Evolutionary conservation across 2,888 invertebrate genomes (phyloP), one percentile per base, ranked within the genome.

Genomic region (Ophioninae sp.): DNA sequence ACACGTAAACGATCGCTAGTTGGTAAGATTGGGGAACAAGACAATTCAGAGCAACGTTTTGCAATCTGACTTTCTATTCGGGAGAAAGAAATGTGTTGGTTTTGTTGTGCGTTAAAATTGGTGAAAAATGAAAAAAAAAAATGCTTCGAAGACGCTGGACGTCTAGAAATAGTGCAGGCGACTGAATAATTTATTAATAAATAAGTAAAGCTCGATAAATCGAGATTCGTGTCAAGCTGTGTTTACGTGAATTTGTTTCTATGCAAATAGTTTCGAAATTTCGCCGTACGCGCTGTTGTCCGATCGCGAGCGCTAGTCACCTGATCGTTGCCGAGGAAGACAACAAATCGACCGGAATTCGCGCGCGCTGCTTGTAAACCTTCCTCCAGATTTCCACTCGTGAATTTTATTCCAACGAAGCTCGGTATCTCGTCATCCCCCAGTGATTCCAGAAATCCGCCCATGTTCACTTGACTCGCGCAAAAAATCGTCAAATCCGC

Each of bases 371-470:
- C 96, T 87, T 94, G 94, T 0, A 94, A 93, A 0, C 95, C 96
- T 91, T 96, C 96, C 75, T 95, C 95, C 68, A 97, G 93, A 89
- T 96, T 95, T 59, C 94, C 95, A 10, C 96, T 96, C 0, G 97
- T 97, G 90, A 96, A 97, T 92, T 98, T 98, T n/a, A 97, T 94
- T 3, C 98, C 98, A 82, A 94, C 94, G 89, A 98, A 96, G 75
- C 95, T 96, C 0, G 97, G 95, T 68, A 98, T 95, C 80, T 94
- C 91, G 5, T 93, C 93, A 6, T 93, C 93, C 0, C 94, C 94
- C 0, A 96, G 95, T 30, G 94, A 94, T 17, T 94, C 93, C 59
- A 96, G 94, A 88, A 96, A 96, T 39, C 94, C 93, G 62, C 95
- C 95, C 96, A 97, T 97, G 87, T 95, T 94, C 70, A 97, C 97